Evolutionary conservation across 2,888 invertebrate species (phyloP), one percentile per base, ranked within the genome.

Genomic region (Rhamphomyia laevipes): DNA sequence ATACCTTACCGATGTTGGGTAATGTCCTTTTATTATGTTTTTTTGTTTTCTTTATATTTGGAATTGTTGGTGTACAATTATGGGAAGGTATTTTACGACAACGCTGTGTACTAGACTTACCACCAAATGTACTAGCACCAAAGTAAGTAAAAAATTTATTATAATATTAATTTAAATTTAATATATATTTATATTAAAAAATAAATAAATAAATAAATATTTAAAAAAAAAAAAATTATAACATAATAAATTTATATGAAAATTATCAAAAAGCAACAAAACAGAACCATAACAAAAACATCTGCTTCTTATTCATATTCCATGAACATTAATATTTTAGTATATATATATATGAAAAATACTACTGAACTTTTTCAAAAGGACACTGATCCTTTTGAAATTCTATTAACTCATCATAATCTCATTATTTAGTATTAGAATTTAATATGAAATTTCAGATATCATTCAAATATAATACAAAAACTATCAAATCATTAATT

Each of bases 41-140:
- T 80, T 99, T 99, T 77, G 99, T 99, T 52, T 99, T 99, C 82
- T 99, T 99, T 79, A 99, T 99, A 70, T 99, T 99, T 67, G 99
- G 99, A 58, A 99, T 99, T 66, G 90, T 99, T 60, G 99, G 99
- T 17, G 99, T 99, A 38, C 99, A 99, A 71, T 78, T 99, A 46
- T 99, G 99, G 99, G 91, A 97, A 70, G 99, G 99, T 44, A 89
- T 97, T 54, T 76, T 99, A 48, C 77, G 97, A 57, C 95, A 96
- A 70, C 81, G 96, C 51, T 96, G 96, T 70, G 90, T 86, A 67
- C 77, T 92, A 52, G 79, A 82, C 55, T 74, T 84, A 55, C 82
- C 84, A 52, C 76, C 78, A 50, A 78, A 82, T 70, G 74, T 81
- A 72, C 69, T 78, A 70, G 66, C 83, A 75, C 76, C 85, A 77